phyloP scores from a whole-genome alignment of 2,113 vertebrate genomes.

The Ivindomyrus marchei region DNA sequence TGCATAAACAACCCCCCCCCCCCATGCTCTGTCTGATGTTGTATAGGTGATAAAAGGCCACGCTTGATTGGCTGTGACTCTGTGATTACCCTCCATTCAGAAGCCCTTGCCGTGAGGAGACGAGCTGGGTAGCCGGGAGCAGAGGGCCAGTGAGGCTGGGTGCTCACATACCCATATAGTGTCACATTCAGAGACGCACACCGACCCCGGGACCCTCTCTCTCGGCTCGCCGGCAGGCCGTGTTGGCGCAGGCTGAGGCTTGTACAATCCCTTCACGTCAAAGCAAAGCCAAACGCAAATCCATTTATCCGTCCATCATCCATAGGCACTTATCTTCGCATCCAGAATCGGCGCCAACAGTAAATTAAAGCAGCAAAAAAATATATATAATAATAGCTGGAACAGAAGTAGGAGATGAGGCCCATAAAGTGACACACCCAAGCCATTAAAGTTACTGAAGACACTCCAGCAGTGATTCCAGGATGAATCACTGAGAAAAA shows the following conservation, averaged over 20 bases:
- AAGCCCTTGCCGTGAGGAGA: background rate
- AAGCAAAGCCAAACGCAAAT: background rate
- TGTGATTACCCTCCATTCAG: slow-evolving; percentile 39
- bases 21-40: slow-evolving; percentile 35
- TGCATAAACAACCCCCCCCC: slow-evolving; percentile 36
- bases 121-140: slow-evolving; percentile 34
- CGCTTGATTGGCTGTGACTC: slow-evolving; percentile 55
- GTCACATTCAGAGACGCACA: slow-evolving; percentile 40
- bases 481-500: background rate
- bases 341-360: background rate
- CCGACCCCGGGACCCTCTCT: background rate
- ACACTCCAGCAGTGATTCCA: background rate
- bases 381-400: background rate
- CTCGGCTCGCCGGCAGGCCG: background rate
- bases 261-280: background rate
- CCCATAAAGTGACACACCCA: background rate
- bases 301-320: background rate
- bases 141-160: slow-evolving; percentile 46
- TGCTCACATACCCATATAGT: slow-evolving; percentile 56
- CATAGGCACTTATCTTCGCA: background rate
- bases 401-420: background rate
- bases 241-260: background rate
- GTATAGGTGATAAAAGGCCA: slow-evolving; percentile 56
- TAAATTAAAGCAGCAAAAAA: slow-evolving; percentile 2
- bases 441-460: background rate